phyloP scores from a whole-genome alignment of 1,140 invertebrate genomes.

The Cydia amplana region DNA sequence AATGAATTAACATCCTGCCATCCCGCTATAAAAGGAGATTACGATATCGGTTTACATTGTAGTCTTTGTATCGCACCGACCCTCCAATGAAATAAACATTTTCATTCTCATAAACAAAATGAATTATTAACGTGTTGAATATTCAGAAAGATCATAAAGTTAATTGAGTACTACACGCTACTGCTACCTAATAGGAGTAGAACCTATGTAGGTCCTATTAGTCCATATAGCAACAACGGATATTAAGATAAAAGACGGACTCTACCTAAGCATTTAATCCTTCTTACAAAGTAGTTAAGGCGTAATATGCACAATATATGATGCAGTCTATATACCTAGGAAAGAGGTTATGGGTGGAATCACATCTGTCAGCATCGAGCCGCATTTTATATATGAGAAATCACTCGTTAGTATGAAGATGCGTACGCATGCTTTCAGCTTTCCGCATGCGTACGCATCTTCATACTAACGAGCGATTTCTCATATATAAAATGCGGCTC shows the following conservation, averaged over 20 bases:
- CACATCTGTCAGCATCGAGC: too few relatives aligned
- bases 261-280: neutral
- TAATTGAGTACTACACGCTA: conserved; percentile 42
- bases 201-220: neutral
- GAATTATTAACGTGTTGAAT: conserved; percentile 54
- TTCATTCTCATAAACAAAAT: conserved; percentile 54
- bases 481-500: too few relatives aligned
- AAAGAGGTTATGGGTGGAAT: too few relatives aligned
- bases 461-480: too few relatives aligned
- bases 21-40: neutral
- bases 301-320: neutral
- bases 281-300: neutral
- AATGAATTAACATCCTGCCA: neutral
- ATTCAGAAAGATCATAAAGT: conserved; percentile 60
- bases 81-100: conserved; percentile 43
- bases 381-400: too few relatives aligned
- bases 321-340: neutral
- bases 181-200: neutral
- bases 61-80: neutral
- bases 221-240: conserved; percentile 34
- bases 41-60: conserved; percentile 11
- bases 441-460: too few relatives aligned
- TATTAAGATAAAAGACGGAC: neutral
- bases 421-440: too few relatives aligned
- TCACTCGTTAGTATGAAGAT: too few relatives aligned